Evolutionary conservation across 2,113 vertebrate genomes (phyloP), one percentile per base, ranked within the genome.

Genomic region (Laticauda colubrina): DNA sequence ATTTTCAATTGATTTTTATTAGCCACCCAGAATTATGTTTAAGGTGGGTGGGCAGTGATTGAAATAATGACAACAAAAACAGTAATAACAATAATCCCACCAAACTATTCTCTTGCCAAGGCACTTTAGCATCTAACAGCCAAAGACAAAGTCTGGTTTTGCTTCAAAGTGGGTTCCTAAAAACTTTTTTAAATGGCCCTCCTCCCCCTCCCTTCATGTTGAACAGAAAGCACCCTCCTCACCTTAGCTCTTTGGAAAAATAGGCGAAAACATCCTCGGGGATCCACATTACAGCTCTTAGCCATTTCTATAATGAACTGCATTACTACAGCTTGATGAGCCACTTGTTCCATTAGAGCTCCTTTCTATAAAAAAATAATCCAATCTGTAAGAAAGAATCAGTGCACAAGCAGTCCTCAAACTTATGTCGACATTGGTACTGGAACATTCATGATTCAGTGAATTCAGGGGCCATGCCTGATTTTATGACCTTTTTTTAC

Each of bases 231-330:
- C 43, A 53, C 26, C 88, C 98, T 98, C 98, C 98, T 98, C 98
- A 99, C 99, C 98, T 99, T 99, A 97, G 99, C 98, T 98, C 98
- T 99, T 95, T 99, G 98, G 97, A 99, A 99, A 97, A 99, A 99
- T 85, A 99, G 98, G 94, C 99, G 98, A 97, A 99, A 99, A 97
- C 98, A 99, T 91, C 98, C 98, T 90, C 99, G 97, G 85, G 99
- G 99, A 97, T 99, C 99, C 96, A 98, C 98, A 94, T 98, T 98
- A 93, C 98, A 98, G 93, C 96, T 99, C 94, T 97, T 98, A 39
- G 98, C 99, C 98, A 99, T 99, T 98, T 99, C 99, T 97, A 99
- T 98, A 96, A 99, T 99, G 96, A 99, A 99, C 96, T 99, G 99
- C 99, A 99, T 99, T 86, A 98, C 99, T 34, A 99, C 98, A 90